phyloP scores from a whole-genome alignment of 2,113 vertebrate genomes.

The Kryptolebias marmoratus region DNA sequence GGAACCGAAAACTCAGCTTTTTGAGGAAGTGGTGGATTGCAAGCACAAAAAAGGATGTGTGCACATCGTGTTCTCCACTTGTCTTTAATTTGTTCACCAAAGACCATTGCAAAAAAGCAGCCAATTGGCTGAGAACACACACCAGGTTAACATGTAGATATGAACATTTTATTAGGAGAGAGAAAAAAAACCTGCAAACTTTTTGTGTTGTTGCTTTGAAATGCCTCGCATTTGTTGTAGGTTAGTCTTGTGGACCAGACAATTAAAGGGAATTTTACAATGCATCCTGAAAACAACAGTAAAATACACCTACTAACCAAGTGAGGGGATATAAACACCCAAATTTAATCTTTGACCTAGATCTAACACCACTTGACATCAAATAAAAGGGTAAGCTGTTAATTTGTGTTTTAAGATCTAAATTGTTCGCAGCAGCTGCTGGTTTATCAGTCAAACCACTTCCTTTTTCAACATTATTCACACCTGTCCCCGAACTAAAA shows the following conservation, averaged over 20 bases:
- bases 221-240: not conserved
- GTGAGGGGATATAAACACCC: not conserved
- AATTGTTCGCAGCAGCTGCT: too few species aligned
- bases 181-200: not conserved
- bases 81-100: not conserved
- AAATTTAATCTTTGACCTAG: too few species aligned
- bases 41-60: conserved; percentile 8
- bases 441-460: too few species aligned
- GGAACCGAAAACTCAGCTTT: conserved; percentile 24
- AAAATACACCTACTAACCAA: conserved; percentile 21
- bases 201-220: not conserved
- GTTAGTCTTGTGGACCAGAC: not conserved
- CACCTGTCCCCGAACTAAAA: too few species aligned
- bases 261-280: not conserved
- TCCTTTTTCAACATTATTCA: too few species aligned
- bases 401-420: too few species aligned
- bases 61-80: not conserved
- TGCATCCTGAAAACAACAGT: conserved; percentile 15
- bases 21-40: conserved; percentile 23
- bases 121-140: not conserved
- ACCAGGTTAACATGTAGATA: not conserved
- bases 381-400: too few species aligned
- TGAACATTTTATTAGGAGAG: too few species aligned
- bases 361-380: too few species aligned
- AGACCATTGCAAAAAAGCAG: not conserved